These are phyloP conservation scores for Ptychoptera albimana DNA, from an alignment of 2,888 invertebrate species.

Conservation along the genomic window DNA sequence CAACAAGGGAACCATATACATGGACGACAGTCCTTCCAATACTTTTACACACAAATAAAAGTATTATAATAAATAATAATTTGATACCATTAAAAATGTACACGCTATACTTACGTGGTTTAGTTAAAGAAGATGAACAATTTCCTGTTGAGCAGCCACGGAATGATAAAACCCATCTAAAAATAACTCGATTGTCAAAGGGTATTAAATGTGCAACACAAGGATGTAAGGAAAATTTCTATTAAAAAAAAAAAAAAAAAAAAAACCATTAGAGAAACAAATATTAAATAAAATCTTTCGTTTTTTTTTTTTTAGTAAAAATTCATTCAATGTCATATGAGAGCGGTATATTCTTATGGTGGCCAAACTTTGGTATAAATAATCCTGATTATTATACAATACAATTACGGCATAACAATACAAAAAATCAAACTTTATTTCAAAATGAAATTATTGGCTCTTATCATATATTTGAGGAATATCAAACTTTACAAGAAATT, in stretches of 20 bases:
- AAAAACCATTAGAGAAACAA: too few species aligned
- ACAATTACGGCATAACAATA: conserved; percentile 12
- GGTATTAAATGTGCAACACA: conserved; percentile 27
- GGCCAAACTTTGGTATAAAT: conserved; percentile 8
- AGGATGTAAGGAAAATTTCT: conserved; percentile 21
- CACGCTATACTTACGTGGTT: conserved; percentile 22
- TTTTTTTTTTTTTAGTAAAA: conserved; percentile 8
- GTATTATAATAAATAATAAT: conserved; percentile 22
- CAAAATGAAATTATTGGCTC: conserved; percentile 12
- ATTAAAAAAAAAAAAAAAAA: too few species aligned
- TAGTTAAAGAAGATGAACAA: conserved; percentile 14
- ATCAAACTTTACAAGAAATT: conserved; percentile 9
- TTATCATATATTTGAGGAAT: conserved; percentile 7
- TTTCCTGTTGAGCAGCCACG: conserved; percentile 12
- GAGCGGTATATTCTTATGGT: conserved; percentile 13
- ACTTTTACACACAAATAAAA: conserved; percentile 22
- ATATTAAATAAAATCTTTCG: too few species aligned
- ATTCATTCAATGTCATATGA: conserved; percentile 9
- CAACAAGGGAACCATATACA: conserved; percentile 24
- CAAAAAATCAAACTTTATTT: conserved; percentile 9
- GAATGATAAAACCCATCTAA: neutral
- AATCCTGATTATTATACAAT: conserved; percentile 10
- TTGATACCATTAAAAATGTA: conserved; percentile 25
- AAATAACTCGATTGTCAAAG: conserved; percentile 22
- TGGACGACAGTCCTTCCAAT: conserved; percentile 23